Evolutionary conservation across 2,113 vertebrate genomes (phyloP), one percentile per base, ranked within the genome.

Genomic region (Ictalurus furcatus): DNA sequence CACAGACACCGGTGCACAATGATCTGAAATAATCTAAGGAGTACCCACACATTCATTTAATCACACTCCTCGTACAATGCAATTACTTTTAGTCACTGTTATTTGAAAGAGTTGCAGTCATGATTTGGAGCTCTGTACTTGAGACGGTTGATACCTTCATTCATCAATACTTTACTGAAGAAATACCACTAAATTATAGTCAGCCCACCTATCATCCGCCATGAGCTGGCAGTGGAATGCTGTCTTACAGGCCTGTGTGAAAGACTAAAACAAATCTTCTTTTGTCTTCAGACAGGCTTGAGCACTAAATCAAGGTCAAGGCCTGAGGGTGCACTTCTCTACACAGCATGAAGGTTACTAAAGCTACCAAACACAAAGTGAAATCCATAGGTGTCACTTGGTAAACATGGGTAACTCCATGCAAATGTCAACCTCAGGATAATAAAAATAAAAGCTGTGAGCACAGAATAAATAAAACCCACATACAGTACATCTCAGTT

Each of bases 181-280:
- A 12, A 54, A 86, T 54, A 87, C n/a, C 28, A 59, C 17, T 19
- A 58, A 23, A n/a, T 16, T 85, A 85, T 54, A 13, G 6, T 48
- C 7, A 21, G 40, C 19, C 93, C 91, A 91, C 89, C 73, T 79
- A 92, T 90, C 40, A 8, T 82, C 34, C 30, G 74, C 73, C 48
- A 59, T 83, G 85, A 56, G 44, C 40, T 52, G 30, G 79, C 30
- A 54, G 17, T 67, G 78, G 89, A 95, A 94, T 92, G 92, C 73
- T 74, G 73, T 87, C 30, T 91, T 67, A 84, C 91, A 91, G 89
- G 79, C 34, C 63, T 19, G 56, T 21, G 56, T 82, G 83, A 87
- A 48, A 48, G 37, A 69, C 19, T 25, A 74, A 86, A 89, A 89
- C 79, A 87, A 89, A 85, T 88, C 85, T 86, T 83, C 81, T 74